phyloP scores from a whole-genome alignment of 2,113 vertebrate species.

The Corythornis madagascariensis region DNA sequence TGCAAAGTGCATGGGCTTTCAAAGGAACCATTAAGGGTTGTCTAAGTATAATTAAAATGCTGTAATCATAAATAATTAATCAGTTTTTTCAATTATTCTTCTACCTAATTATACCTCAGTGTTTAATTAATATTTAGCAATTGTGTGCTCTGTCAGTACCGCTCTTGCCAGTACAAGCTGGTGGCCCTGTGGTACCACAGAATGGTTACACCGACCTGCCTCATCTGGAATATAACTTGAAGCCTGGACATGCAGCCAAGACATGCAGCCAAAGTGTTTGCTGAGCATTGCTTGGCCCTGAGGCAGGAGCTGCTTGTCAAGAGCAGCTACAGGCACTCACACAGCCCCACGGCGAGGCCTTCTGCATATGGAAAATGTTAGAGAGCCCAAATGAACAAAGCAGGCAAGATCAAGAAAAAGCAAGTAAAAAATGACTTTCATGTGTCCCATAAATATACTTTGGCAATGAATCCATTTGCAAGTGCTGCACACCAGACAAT shows the following conservation, averaged over 20 bases:
- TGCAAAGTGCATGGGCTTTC: neutral
- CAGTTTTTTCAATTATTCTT: constrained; percentile 2
- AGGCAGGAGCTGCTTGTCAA: neutral
- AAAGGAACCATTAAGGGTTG: neutral
- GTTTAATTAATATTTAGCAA: neutral
- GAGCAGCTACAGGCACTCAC: neutral
- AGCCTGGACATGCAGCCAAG: neutral
- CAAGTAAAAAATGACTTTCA: constrained; percentile 33
- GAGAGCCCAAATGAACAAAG: neutral
- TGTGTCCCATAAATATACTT: constrained; percentile 29
- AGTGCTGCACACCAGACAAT: neutral
- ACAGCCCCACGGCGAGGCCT: neutral
- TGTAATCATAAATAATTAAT: constrained; percentile 21
- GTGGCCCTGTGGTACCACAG: neutral
- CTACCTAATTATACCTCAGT: neutral
- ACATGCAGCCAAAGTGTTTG: neutral
- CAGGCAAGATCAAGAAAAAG: constrained; percentile 33
- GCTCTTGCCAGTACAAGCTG: neutral
- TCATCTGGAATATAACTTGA: neutral
- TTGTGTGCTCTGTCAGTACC: neutral
- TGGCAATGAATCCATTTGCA: constrained; percentile 14
- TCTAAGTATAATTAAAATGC: constrained; percentile 3
- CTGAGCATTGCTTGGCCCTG: accelerated
- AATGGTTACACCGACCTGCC: neutral
- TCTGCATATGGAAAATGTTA: constrained; percentile 34